phyloP scores from a whole-genome alignment of 2,797 vertebrate species.

The Halcyon chelicuti region DNA sequence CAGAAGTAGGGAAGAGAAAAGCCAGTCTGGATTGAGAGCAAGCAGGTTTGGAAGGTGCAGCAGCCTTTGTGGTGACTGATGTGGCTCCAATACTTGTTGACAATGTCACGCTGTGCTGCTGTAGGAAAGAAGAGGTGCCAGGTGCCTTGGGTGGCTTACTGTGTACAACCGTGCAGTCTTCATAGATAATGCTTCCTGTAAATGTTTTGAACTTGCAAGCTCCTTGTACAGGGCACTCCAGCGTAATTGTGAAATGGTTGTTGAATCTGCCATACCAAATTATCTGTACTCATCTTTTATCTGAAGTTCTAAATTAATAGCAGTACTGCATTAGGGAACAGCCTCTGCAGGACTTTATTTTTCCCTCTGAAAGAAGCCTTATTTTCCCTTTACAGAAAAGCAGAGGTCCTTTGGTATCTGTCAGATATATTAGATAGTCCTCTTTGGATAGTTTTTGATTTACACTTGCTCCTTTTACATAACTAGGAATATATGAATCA shows the following conservation, averaged over 20 bases:
- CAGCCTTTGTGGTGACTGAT: not conserved
- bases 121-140: not conserved
- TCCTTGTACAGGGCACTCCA: not conserved
- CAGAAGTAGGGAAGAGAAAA: not conserved
- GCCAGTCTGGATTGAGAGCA: not conserved
- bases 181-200: not conserved
- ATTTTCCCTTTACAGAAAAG: not conserved
- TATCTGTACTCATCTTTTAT: not conserved
- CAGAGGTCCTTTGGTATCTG: not conserved
- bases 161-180: rapidly evolving
- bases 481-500: not conserved
- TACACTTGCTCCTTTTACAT: not conserved
- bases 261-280: not conserved
- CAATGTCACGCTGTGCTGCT: not conserved
- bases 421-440: not conserved
- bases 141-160: not conserved
- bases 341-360: not conserved
- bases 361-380: not conserved
- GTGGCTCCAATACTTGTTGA: not conserved
- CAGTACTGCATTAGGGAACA: not conserved
- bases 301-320: not conserved
- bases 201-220: not conserved
- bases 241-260: not conserved
- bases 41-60: not conserved
- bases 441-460: not conserved